Evolutionary conservation across 1,140 invertebrate genomes (phyloP).

Genomic region (Leptinotarsa undecemlineata): DNA sequence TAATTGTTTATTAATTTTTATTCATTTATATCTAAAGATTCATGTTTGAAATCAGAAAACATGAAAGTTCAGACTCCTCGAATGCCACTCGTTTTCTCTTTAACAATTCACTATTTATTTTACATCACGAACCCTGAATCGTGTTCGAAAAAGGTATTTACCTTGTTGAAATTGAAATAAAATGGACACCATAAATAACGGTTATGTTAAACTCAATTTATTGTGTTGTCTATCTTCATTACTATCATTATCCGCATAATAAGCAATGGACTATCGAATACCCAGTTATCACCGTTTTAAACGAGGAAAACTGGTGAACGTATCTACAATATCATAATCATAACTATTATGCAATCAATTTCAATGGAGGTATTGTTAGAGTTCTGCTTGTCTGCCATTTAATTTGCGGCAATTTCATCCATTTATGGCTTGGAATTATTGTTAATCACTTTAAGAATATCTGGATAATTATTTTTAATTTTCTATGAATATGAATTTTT

Average conservation of each 20-base stretch:
- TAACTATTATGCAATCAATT: neutral
- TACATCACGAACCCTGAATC: neutral
- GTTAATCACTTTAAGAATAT: neutral
- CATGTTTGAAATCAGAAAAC: too few species aligned
- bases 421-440: neutral
- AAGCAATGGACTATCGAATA: neutral
- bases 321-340: neutral
- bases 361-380: neutral
- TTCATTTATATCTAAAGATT: too few species aligned
- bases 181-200: conserved; percentile 14
- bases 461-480: too few species aligned
- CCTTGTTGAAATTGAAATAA: conserved; percentile 12
- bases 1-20: too few species aligned
- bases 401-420: neutral
- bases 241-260: conserved; percentile 7
- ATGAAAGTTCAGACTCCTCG: too few species aligned
- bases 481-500: too few species aligned
- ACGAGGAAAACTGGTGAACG: neutral
- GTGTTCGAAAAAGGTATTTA: neutral
- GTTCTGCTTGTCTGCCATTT: neutral
- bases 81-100: too few species aligned
- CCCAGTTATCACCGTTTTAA: neutral
- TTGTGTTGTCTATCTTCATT: conserved; percentile 18
- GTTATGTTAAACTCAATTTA: conserved; percentile 9
- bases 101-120: conserved; percentile 1